Evolutionary conservation across 1,140 invertebrate genomes (phyloP).

Genomic region (Battus philenor): DNA sequence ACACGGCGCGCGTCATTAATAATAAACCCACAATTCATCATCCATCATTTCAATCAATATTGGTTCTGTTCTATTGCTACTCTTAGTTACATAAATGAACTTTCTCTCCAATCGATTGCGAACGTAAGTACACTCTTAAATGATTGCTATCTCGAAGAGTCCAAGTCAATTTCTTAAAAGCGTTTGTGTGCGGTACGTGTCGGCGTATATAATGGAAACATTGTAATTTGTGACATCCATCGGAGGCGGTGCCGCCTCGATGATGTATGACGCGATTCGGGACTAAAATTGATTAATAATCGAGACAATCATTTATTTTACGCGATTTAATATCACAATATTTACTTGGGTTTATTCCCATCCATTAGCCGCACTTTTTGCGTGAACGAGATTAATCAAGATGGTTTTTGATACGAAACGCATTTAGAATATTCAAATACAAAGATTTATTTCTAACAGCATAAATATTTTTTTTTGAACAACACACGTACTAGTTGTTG

Average conservation of each 20-base stretch:
- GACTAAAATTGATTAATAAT: conserved; percentile 3
- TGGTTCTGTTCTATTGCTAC: conserved; percentile 48
- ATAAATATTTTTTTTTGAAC: conserved; percentile 4
- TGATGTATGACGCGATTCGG: conserved; percentile 17
- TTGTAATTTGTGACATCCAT: conserved; percentile 28
- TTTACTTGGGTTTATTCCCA: no score
- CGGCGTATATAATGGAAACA: conserved; percentile 12
- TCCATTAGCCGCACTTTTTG: no score
- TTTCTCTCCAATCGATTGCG: conserved; percentile 48
- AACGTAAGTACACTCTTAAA: conserved; percentile 20
- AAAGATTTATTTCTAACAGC: conserved; percentile 4
- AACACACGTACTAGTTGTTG: conserved; percentile 2
- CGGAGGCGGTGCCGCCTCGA: conserved; percentile 16
- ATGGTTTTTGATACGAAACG: no score
- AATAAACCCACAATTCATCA: conserved; percentile 44
- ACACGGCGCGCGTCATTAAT: conserved; percentile 31
- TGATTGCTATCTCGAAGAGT: conserved; percentile 24
- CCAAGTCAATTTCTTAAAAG: conserved; percentile 25
- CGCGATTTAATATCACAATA: no score
- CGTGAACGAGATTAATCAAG: no score
- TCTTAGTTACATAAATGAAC: conserved; percentile 62
- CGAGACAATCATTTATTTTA: conserved; percentile 3
- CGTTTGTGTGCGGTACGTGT: conserved; percentile 7
- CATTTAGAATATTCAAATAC: no score
- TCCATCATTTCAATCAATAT: conserved; percentile 65